Conservation (phyloP, 2,888 invertebrate genomes). For the Epirrita christyi region DNA sequence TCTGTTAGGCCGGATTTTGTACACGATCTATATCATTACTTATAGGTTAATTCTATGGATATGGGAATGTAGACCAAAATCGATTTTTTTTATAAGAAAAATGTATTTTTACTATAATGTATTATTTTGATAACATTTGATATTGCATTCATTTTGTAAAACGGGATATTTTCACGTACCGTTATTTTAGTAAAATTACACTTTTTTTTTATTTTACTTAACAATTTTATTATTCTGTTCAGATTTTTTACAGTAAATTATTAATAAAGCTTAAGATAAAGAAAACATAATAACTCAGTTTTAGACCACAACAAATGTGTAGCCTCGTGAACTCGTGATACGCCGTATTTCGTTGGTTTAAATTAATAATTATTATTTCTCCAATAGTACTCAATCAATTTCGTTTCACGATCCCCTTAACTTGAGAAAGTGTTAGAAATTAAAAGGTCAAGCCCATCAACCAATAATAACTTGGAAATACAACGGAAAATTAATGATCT, state of each 20-base stretch:
- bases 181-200: too few relatives aligned
- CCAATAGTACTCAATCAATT: constrained; percentile 6
- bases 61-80: constrained; percentile 28
- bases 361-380: constrained; percentile 32
- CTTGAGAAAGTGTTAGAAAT: constrained; percentile 9
- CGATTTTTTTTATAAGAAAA: neutral
- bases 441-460: constrained; percentile 14
- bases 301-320: too few relatives aligned
- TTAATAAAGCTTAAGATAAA: too few relatives aligned
- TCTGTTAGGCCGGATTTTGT: constrained; percentile 64
- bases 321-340: too few relatives aligned
- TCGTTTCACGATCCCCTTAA: constrained; percentile 7
- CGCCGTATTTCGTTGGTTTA: neutral
- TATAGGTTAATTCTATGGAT: constrained; percentile 52
- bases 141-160: constrained; percentile 24
- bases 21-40: constrained; percentile 54
- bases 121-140: constrained; percentile 12
- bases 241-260: too few relatives aligned
- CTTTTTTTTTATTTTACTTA: too few relatives aligned
- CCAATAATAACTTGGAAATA: constrained; percentile 29
- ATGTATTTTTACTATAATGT: too few relatives aligned
- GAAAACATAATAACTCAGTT: too few relatives aligned
- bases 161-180: too few relatives aligned
- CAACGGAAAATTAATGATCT: constrained; percentile 43
- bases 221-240: too few relatives aligned